Evolutionary conservation across 2,113 vertebrate genomes (phyloP).

Genomic region (Protomyctophum bolini): DNA sequence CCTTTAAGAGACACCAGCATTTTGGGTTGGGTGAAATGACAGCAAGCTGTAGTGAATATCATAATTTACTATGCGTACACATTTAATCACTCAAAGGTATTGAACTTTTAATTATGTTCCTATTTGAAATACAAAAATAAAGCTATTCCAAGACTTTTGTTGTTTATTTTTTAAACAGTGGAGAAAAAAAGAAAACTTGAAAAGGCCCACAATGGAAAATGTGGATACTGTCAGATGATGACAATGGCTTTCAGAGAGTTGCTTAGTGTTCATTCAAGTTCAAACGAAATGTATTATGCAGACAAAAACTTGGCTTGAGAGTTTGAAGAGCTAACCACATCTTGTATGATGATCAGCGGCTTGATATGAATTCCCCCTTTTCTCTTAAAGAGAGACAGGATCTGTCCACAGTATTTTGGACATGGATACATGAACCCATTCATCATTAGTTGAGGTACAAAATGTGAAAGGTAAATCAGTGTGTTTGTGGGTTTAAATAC

Average conservation of each 20-base stretch:
- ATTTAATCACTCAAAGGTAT: too few species aligned
- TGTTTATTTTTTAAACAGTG: too few species aligned
- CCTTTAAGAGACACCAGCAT: too few species aligned
- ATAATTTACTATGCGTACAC: too few species aligned
- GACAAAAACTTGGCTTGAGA: background rate
- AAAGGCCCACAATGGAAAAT: background rate
- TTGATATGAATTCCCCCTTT: background rate
- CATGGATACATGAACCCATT: too few species aligned
- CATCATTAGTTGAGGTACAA: too few species aligned
- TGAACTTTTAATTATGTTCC: background rate
- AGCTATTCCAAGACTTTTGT: slow-evolving; percentile 4
- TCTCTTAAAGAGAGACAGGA: background rate
- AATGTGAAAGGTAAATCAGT: too few species aligned
- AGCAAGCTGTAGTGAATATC: too few species aligned
- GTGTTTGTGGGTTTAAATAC: background rate
- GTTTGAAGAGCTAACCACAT: background rate
- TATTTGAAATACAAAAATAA: background rate
- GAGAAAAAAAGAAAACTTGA: background rate
- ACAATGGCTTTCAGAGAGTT: slow-evolving; percentile 7
- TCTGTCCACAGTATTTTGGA: too few species aligned
- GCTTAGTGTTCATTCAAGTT: background rate
- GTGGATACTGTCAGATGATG: background rate
- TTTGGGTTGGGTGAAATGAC: too few species aligned
- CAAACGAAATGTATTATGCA: slow-evolving; percentile 1
- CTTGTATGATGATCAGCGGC: background rate